A percentile compares a stretch with the other conserved stretches of the same genome.
These are phyloP conservation scores for Nanger granti DNA, from an alignment of 2,113 vertebrate species.

Conservation along the genomic window DNA sequence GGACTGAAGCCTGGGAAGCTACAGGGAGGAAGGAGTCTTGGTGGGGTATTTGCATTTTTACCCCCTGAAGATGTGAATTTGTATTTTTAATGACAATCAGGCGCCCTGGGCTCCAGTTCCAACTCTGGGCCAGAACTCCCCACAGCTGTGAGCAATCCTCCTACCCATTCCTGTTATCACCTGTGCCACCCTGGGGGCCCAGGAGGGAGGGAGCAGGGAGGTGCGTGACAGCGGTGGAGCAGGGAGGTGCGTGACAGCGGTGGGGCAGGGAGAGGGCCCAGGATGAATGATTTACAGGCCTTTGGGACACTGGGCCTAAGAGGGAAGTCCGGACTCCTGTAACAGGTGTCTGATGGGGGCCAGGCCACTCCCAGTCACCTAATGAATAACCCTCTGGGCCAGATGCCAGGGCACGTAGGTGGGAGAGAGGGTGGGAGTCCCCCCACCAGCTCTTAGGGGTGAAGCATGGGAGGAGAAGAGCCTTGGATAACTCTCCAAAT, in stretches of 20 bases:
- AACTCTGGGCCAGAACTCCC: background rate
- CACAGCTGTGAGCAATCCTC: background rate
- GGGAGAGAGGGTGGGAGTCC: background rate
- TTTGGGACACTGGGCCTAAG: background rate
- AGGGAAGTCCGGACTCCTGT: slow-evolving; percentile 25
- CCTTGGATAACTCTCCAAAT: background rate
- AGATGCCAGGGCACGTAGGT: background rate
- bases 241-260: background rate
- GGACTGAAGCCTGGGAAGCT: background rate
- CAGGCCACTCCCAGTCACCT: slow-evolving; percentile 5
- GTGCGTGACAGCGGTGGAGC: background rate
- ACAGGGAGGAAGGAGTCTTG: background rate
- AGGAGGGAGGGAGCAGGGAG: background rate
- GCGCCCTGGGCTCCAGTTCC: background rate
- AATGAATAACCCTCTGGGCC: slow-evolving; percentile 24
- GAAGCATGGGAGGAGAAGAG: background rate
- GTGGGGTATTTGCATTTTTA: background rate
- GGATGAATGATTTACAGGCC: slow-evolving; percentile 60
- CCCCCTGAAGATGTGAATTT: background rate
- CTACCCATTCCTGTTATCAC: background rate
- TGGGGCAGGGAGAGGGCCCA: background rate
- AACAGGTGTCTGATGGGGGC: slow-evolving; percentile 45
- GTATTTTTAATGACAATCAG: background rate
- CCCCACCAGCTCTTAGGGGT: background rate
- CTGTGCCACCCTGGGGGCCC: background rate